Evolutionary conservation across 1,140 invertebrate genomes (phyloP).

Genomic region (Neelides sp.): DNA sequence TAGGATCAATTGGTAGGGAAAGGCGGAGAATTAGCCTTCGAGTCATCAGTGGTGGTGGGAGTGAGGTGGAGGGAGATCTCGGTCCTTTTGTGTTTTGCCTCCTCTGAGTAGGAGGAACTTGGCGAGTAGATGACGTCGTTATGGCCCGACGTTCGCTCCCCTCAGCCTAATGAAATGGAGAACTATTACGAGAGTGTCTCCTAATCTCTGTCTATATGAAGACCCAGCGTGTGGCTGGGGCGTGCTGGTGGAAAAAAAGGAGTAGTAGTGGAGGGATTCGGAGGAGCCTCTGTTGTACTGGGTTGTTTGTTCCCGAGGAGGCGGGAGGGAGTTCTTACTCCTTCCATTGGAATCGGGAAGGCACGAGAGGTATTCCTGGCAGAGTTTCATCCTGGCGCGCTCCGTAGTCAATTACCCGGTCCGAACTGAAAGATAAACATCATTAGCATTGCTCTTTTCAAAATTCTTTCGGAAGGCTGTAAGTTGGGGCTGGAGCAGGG

Average conservation of each 20-base stretch:
- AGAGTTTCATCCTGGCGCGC: conserved; percentile 13
- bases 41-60: conserved; percentile 1
- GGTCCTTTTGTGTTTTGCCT: background rate
- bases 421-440: conserved; percentile 22
- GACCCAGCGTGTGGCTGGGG: background rate
- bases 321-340: conserved; percentile 9
- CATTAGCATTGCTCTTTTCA: conserved; percentile 21
- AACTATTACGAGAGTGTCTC: background rate
- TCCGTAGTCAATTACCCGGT: conserved; percentile 18
- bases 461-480: conserved; percentile 18
- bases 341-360: conserved; percentile 1
- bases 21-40: too few relatives aligned
- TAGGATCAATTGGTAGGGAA: too few relatives aligned
- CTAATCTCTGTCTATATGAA: conserved; percentile 4
- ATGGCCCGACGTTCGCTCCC: background rate
- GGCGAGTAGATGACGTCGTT: conserved; percentile 13
- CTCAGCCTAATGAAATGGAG: background rate
- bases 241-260: too few relatives aligned
- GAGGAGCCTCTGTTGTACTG: background rate
- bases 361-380: conserved; percentile 17
- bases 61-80: background rate
- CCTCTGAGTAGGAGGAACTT: conserved; percentile 16
- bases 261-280: background rate
- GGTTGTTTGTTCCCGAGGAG: background rate
- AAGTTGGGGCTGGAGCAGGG: background rate